Percentiles rank a stretch among this genome's conserved stretches.
Conservation (phyloP, 2,888 invertebrate species). For the Ophion obscuratus region DNA sequence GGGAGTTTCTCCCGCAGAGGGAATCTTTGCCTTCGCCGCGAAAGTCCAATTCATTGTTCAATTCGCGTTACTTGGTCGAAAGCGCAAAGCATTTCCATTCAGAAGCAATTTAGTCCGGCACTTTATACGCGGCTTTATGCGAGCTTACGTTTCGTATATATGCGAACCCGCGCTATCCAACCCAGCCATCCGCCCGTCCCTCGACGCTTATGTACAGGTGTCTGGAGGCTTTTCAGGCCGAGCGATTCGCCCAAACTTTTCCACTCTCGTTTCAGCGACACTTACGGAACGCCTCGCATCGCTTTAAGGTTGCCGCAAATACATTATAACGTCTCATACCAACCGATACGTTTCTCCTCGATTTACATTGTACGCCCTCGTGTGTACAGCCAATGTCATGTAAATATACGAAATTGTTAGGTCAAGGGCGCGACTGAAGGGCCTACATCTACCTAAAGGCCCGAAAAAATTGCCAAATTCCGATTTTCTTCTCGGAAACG, state of each 20-base stretch:
- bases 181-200: background rate
- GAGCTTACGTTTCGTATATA: slow-evolving; percentile 16
- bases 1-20: background rate
- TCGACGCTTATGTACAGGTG: slow-evolving; percentile 9
- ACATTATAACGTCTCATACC: background rate
- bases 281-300: background rate
- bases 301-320: background rate
- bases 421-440: slow-evolving; percentile 18
- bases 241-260: background rate
- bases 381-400: slow-evolving; percentile 11
- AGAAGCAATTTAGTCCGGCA: slow-evolving; percentile 28
- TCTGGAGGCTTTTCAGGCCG: slow-evolving; percentile 5
- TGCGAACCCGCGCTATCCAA: background rate
- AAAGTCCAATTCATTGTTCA: slow-evolving; percentile 29
- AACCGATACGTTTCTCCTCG: background rate
- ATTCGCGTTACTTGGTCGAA: slow-evolving; percentile 23
- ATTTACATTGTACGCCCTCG: slow-evolving; percentile 6
- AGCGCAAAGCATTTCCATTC: slow-evolving; percentile 19
- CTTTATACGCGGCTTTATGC: slow-evolving; percentile 37
- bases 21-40: background rate
- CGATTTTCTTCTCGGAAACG: no score
- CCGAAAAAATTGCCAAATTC: no score
- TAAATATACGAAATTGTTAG: slow-evolving; percentile 24
- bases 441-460: no score
- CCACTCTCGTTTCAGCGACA: slow-evolving; percentile 12